These are phyloP conservation scores for Dasysyrphus albostriatus DNA, from an alignment of 2,888 invertebrate species.

Conservation along the genomic window DNA sequence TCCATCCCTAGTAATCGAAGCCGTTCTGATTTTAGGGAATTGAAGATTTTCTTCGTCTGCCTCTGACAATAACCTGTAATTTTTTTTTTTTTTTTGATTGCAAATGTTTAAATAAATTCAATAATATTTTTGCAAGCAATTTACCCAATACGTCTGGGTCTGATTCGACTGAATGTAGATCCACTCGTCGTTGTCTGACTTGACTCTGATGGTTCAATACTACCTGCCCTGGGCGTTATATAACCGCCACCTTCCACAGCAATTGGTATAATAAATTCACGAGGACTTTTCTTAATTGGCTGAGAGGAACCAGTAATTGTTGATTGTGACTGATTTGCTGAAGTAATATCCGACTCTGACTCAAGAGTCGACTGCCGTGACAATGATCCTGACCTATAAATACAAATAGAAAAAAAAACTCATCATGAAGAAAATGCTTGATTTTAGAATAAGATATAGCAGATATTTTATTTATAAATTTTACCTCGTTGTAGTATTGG, in stretches of 20 bases:
- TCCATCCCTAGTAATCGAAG: constrained; percentile 86
- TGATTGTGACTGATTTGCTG: constrained; percentile 85
- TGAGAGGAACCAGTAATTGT: constrained; percentile 85
- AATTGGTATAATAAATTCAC: constrained; percentile 97
- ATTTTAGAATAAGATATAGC: no score
- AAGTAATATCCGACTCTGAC: constrained; percentile 88
- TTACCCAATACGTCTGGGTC: constrained; percentile 89
- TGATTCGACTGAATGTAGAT: constrained; percentile 84
- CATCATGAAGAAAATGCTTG: not conserved
- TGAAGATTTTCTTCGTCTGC: constrained; percentile 88
- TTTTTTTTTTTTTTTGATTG: not conserved
- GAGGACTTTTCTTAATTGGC: constrained; percentile 93
- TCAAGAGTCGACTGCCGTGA: constrained; percentile 87
- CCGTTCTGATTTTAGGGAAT: constrained; percentile 86
- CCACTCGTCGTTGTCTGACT: constrained; percentile 86
- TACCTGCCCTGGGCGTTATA: constrained; percentile 87
- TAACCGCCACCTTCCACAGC: constrained; percentile 95
- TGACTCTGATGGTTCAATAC: constrained; percentile 90
- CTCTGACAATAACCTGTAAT: constrained; percentile 87
- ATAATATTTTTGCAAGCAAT: constrained; percentile 44
- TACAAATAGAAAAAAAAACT: not conserved
- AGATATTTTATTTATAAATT: not conserved
- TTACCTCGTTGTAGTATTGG: constrained; percentile 82
- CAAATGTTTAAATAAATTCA: constrained; percentile 1
- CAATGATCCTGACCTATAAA: constrained; percentile 80